Base-by-base conservation (phyloP, 1,140 invertebrate genomes). In the Trialeurodes vaporariorum region DNA sequence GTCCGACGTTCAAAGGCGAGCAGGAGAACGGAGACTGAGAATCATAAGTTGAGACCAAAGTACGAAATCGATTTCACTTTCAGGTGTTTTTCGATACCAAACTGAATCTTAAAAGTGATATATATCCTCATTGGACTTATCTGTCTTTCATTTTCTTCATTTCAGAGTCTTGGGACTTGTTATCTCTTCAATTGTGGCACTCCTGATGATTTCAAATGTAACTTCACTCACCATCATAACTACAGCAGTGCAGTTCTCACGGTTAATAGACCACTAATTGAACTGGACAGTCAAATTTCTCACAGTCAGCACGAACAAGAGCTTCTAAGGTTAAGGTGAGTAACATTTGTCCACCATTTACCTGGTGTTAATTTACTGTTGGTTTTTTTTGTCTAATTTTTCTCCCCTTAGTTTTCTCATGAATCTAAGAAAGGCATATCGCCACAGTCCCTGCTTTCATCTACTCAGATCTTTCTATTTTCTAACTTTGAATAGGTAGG, bases 181-280 rank as follows among this genome's bases (percentile, higher is more conserved):
- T 96, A 95, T 75, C 79, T 96, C 26, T 96, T 96, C 77, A 87
- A 93, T 77, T 96, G 93, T 78, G 93, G 93, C 0, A 84, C 89
- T 24, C 85, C 89, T 0, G 88, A 91, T 74, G 89, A 94, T 76
- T 94, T 94, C 77, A 90, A 91, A 73, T 96, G 93, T 80, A 93
- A 93, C 81, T 96, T 96, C 74, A 94, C 92, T 1, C 83, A 84
- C 59, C 93, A 96, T 77, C 83, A 84, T 12, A 91, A 92, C 77
- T 96, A 94, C 77, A 92, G 89, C n/a, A 94, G 91, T 76, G 91
- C 89, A 27, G 85, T 94, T 60, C 78, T 94, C 61, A 86, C 86
- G 13, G 75, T 84, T 11, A 87, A 84, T 74, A 78, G 62, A 80
- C 83, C 63, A 84, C 87, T 68, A 25, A 65, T 69, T n/a, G 71